Evolutionary conservation across 2,113 vertebrate genomes (phyloP).

Genomic region (Casuarius casuarius): DNA sequence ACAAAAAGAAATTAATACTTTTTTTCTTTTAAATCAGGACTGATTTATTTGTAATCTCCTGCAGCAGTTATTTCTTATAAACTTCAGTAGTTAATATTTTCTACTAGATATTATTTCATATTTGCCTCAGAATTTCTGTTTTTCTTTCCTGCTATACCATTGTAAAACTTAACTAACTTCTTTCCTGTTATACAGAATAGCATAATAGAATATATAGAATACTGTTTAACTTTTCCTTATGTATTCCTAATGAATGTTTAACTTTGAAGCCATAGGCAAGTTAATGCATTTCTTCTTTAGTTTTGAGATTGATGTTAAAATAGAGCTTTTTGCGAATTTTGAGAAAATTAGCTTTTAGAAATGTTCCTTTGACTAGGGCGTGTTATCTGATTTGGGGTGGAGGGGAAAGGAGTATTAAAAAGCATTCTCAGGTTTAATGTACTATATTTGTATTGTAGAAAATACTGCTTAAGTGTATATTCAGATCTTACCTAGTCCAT

Average conservation of each 20-base stretch:
- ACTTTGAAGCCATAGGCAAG: neutral
- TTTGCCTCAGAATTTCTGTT: neutral
- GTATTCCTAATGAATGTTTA: neutral
- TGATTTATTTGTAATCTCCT: neutral
- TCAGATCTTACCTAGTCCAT: neutral
- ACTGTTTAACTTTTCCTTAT: neutral
- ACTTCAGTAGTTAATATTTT: neutral
- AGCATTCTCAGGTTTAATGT: neutral
- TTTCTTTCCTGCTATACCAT: neutral
- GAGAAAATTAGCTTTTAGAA: neutral
- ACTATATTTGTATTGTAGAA: neutral
- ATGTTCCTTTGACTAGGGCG: neutral
- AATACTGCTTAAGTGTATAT: rapidly evolving
- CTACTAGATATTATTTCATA: neutral
- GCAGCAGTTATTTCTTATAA: neutral
- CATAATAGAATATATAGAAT: too few species aligned
- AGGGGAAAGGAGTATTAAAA: neutral
- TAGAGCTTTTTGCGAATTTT: neutral
- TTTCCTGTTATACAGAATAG: neutral
- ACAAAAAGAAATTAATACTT: neutral
- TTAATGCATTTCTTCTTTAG: neutral
- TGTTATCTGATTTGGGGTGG: neutral
- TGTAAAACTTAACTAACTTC: neutral
- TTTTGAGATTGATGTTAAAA: neutral
- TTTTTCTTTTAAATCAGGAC: neutral